Base-by-base conservation (phyloP, 2,797 vertebrate species). In the Gallinago solitaria region DNA sequence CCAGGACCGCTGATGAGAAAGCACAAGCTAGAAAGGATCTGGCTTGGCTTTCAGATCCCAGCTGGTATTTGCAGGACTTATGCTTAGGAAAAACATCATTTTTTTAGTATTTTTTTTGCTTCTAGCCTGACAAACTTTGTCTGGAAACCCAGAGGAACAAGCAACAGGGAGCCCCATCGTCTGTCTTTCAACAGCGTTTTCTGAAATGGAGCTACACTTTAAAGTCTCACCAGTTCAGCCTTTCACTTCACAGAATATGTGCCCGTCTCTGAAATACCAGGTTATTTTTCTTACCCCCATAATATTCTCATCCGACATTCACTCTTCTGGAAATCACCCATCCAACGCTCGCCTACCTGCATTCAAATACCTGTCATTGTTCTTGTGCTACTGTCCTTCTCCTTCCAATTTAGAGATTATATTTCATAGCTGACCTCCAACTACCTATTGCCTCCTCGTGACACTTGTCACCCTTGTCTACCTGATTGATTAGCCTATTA, bases 401-500 rank as follows among this genome's bases (percentile, higher is more conserved):
- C 84, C 90, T 93, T 95, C 74, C 89, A 82, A 39, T 80, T 84
- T 69, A 68, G 54, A 83, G 85, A 87, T 81, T 88, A 39, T 77
- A 90, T 94, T 96, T 95, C 87, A 82, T 48, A 89, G 68, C 92
- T 92, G 95, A 91, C 92, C 96, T 96, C 93, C 94, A 94, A 33
- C 78, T 90, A 89, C 90, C 87, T 87, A 41, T 65, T 80, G 86
- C 81, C 93, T 97, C 85, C 63, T 89, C 0, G 3, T 87, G 90
- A 93, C 83, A 79, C 92, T 77, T 90, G 64, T 80, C 86, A 90
- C 89, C 93, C 95, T 83, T 92, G 87, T 93, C 95, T 93, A 18
- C 54, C 76, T 96, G 96, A 96, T 95, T 93, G 96, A 97, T 97
- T 95, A 90, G 82, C 75, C 94, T 84, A 35, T 94, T 95, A 93